Conservation (phyloP, 1,140 invertebrate genomes). For the Drosophila nikananu region DNA sequence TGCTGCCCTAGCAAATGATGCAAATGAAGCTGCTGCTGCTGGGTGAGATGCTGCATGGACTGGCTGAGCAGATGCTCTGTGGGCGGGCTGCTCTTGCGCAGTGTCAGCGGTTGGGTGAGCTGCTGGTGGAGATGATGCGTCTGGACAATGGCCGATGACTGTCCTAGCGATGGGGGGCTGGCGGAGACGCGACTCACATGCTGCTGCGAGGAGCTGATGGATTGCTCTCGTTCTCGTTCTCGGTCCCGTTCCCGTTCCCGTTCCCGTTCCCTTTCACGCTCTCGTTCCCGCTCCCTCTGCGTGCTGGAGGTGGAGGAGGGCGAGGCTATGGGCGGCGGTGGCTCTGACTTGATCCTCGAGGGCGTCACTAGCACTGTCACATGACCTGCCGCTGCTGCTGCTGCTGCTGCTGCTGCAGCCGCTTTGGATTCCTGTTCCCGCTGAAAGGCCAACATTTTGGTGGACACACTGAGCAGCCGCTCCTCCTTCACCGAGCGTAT, state of each 20-base stretch:
- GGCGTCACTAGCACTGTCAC: slow-evolving; percentile 84
- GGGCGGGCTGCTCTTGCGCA: slow-evolving; percentile 80
- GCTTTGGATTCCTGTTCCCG: slow-evolving; percentile 62
- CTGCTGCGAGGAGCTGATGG: slow-evolving; percentile 69
- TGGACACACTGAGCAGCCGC: slow-evolving; percentile 74
- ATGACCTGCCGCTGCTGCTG: slow-evolving; percentile 85
- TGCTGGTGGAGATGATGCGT: slow-evolving; percentile 83
- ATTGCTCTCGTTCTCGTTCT: slow-evolving; percentile 56
- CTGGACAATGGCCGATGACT: slow-evolving; percentile 62
- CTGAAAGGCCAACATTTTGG: slow-evolving; percentile 80
- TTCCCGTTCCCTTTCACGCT: slow-evolving; percentile 29
- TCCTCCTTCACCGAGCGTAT: slow-evolving; percentile 84
- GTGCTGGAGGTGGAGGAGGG: slow-evolving; percentile 63
- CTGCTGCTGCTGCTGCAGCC: slow-evolving; percentile 34
- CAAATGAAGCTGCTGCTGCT: slow-evolving; percentile 76
- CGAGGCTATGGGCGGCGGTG: slow-evolving; percentile 76
- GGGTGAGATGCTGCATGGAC: slow-evolving; percentile 82
- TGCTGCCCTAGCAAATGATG: slow-evolving; percentile 83
- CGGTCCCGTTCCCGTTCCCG: slow-evolving; percentile 8
- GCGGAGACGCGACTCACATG: slow-evolving; percentile 55
- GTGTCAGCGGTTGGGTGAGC: slow-evolving; percentile 77
- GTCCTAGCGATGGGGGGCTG: slow-evolving; percentile 65
- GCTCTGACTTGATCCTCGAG: slow-evolving; percentile 82
- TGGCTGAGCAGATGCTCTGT: slow-evolving; percentile 81
- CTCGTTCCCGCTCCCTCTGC: slow-evolving; percentile 47